Base-by-base conservation (phyloP, 2,888 invertebrate species). In the Orthosia gothica region DNA sequence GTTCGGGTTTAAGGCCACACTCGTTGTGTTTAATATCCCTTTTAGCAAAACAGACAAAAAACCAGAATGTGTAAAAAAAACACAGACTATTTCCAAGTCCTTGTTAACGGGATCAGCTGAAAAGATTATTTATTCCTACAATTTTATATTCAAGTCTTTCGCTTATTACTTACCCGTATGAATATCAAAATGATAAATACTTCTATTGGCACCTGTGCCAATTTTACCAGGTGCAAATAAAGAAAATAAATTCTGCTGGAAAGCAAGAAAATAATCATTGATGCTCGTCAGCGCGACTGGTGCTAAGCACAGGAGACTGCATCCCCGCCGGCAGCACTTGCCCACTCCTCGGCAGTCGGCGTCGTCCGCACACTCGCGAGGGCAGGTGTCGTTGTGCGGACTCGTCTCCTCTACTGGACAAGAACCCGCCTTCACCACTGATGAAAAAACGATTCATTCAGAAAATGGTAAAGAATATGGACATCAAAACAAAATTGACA, bases 271-370 rank as follows among this genome's bases (percentile, higher is more conserved):
- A 11, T 11, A 52, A 52, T 4, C 87, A 66, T 55, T 64, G 2
- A 86, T 74, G 40, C 85, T 78, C 70, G 88, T 81, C 64, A 79
- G 75, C 26, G 79, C 79, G 40, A 90, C 93, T 47, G 96, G 95
- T 45, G 89, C 89, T 32, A 93, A 90, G 91, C 99, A 99, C 47
- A 97, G 96, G 45, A 97, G 96, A 57, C 98, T 98, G 92, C 99
- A 99, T 68, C 98, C 98, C 87, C 97, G 97, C 80, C 94, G 93
- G 92, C 99, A 99, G 92, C 99, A 99, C 93, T 99, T 99, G 91
- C 97, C 97, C 40, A 97, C 97, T 50, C 97, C 97, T n/a, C 97
- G 94, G 91, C 99, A 99, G 90, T 99, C 98, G 0, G 98, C 98
- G 92, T 99, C 99, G 68, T 97, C 97, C 79, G 97, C 94, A 90